Conservation (phyloP, 2,888 invertebrate genomes). For the Esperia sulphurella region DNA sequence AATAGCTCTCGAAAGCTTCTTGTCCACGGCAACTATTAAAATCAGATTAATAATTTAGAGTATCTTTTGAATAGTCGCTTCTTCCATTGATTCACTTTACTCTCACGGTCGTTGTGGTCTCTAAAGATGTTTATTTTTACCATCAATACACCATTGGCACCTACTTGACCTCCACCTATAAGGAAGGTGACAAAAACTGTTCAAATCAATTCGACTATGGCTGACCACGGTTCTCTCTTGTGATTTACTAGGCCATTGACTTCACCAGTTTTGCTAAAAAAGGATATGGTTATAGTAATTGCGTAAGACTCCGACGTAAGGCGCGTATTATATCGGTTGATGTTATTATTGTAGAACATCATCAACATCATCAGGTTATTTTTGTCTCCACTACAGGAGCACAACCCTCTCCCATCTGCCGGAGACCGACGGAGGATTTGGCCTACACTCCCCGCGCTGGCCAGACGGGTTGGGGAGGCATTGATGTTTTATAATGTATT, state of each 20-base stretch:
- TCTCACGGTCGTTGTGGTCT: not conserved
- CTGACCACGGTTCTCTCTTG: constrained; percentile 3
- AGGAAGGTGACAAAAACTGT: constrained; percentile 11
- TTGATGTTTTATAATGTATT: no score
- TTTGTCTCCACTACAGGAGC: no score
- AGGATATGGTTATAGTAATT: not conserved
- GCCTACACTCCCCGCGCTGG: no score
- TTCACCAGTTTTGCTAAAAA: constrained; percentile 1
- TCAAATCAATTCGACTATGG: constrained; percentile 8
- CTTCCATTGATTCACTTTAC: not conserved
- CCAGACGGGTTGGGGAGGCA: no score
- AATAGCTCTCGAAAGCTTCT: no score
- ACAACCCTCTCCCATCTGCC: no score
- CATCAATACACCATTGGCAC: not conserved
- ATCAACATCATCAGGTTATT: no score
- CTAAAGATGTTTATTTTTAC: not conserved
- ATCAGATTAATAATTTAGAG: no score
- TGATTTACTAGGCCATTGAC: constrained; percentile 11
- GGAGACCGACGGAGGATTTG: no score
- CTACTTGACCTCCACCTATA: constrained; percentile 1
- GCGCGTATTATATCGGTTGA: not conserved
- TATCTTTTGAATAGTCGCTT: no score
- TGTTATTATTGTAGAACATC: not conserved
- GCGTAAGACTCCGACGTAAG: not conserved
- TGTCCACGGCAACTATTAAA: no score